Evolutionary conservation across 2,888 invertebrate species (phyloP), one percentile per base, ranked within the genome.

Genomic region (Phytoseiulus persimilis): DNA sequence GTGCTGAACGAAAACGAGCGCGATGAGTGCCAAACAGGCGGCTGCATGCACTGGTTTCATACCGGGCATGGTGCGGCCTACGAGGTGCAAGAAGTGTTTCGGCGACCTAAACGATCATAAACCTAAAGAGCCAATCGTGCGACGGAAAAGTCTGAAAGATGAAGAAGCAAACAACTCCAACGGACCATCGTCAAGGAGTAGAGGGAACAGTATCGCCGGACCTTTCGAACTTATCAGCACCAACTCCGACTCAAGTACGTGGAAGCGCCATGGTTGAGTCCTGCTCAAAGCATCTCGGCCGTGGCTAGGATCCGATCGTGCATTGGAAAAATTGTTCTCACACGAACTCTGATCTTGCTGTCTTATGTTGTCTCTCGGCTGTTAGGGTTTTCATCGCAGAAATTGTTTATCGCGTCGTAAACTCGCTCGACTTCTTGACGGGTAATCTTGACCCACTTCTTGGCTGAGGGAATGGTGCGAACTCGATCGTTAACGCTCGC

Each of bases 61-160:
- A 94, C 97, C 97, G 90, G 97, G 97, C 94, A 96, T 97, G 92
- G 95, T 97, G 92, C 97, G 97, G 96, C 97, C 97, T 89, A 97
- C 97, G 90, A 94, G 97, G 92, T 97, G 97, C 94, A 97, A 97
- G 93, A 94, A 97, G 92, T 97, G 97, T 93, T 97, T 97, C 94
- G 95, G 95, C 95, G 95, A 93, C 91, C 91, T 90, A 31, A 90
- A 90, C 33, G 91, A 91, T 89, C 91, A 91, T 83, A 33, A 83
- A 90, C 83, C 89, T 33, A 65, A 89, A 65, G 89, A 89, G n/a
- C 90, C 91, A 32, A 90, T 90, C 87, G 90, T 90, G n/a, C 83
- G 90, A 65, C 90, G 90, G 11, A 90, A 90, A 46, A 90, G 89
- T 14, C 83, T 90, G 28, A 90, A 90, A 45, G 83, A 39, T 6